These are phyloP conservation scores for Halisarca cf. caerulea DNA, from an alignment of 37 sponge, comb jelly and placozoan species.

Conservation along the genomic window DNA sequence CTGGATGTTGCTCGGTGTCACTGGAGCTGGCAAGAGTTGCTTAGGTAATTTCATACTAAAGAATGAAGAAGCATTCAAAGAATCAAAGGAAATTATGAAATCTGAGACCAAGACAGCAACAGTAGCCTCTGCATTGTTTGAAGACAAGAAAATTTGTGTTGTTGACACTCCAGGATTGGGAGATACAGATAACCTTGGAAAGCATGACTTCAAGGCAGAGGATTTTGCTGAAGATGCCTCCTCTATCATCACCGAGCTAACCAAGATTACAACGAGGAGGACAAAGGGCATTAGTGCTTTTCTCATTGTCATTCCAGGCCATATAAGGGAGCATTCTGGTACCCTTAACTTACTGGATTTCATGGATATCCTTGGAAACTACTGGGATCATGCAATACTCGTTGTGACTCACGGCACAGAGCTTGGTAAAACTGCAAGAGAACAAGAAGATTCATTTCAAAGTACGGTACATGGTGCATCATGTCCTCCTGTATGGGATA, in stretches of 20 bases:
- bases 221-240: background rate
- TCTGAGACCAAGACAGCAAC: conserved; percentile 6
- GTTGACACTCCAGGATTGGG: background rate
- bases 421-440: background rate
- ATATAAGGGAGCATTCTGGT: background rate
- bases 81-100: background rate
- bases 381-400: background rate
- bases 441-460: background rate
- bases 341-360: background rate
- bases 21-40: background rate
- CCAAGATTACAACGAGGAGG: background rate
- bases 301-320: background rate
- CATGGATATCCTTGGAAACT: background rate
- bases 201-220: background rate
- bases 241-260: background rate
- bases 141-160: too few relatives aligned
- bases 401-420: conserved; percentile 1
- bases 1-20: background rate
- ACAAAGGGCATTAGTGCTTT: background rate
- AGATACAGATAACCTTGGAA: background rate
- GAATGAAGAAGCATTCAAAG: background rate
- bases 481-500: background rate
- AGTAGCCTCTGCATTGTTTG: background rate
- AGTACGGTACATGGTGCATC: background rate
- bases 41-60: background rate